Conservation (phyloP, 2,113 vertebrate species). For the Mellivora capensis region DNA sequence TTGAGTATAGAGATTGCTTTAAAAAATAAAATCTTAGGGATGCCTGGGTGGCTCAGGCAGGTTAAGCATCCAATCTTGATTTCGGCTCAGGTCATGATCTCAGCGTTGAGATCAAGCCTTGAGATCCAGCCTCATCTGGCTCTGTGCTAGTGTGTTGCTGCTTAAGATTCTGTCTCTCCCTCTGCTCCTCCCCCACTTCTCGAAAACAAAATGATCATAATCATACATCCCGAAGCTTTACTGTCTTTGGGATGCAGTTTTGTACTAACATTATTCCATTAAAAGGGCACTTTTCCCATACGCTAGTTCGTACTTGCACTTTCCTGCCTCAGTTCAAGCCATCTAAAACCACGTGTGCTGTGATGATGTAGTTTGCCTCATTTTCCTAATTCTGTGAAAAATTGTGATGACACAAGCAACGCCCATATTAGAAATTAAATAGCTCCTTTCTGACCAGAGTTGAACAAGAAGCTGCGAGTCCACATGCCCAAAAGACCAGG, state of each 20-base stretch:
- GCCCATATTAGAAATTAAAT: background rate
- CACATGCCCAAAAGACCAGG: background rate
- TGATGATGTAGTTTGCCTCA: background rate
- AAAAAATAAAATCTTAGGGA: background rate
- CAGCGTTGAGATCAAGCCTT: background rate
- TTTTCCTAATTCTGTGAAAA: conserved; percentile 2
- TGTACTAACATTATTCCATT: background rate
- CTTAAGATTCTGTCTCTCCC: background rate
- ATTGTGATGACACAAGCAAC: background rate
- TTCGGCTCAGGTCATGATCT: background rate
- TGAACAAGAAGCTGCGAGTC: background rate
- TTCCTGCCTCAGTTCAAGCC: background rate
- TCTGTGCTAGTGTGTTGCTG: background rate
- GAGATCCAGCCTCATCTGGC: background rate
- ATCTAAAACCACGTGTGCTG: background rate
- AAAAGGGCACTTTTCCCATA: background rate
- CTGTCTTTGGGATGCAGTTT: background rate
- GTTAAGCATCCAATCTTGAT: too few species aligned
- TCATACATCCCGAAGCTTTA: background rate
- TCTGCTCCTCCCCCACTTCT: background rate
- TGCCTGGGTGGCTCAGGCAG: background rate
- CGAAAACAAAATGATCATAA: background rate
- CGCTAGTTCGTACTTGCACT: background rate
- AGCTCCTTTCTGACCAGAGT: background rate
- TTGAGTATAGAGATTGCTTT: background rate